phyloP scores from a whole-genome alignment of 2,113 vertebrate genomes.

The Xenopus borealis region DNA sequence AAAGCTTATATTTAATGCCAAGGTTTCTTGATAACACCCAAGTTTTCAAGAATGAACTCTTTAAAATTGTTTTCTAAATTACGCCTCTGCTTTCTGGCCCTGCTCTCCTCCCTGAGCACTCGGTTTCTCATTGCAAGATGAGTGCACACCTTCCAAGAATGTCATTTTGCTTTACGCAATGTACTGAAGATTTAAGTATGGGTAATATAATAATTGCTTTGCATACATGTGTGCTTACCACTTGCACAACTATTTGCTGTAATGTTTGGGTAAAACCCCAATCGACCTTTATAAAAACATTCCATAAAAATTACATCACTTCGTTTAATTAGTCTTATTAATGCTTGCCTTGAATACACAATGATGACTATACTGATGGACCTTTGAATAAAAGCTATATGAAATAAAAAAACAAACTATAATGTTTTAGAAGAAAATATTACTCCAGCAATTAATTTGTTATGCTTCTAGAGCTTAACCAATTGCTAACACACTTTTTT shows the following conservation, averaged over 20 bases:
- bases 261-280: conserved; percentile 57
- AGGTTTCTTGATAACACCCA: conserved; percentile 28
- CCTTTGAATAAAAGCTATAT: conserved; percentile 18
- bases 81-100: background rate
- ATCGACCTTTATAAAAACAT: conserved; percentile 56
- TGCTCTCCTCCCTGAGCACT: conserved; percentile 12
- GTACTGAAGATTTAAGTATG: conserved; percentile 38
- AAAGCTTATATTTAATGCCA: conserved; percentile 38
- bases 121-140: background rate
- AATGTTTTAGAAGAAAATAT: conserved; percentile 14
- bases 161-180: conserved; percentile 39
- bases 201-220: conserved; percentile 38
- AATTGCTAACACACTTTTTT: too few relatives aligned
- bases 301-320: conserved; percentile 52
- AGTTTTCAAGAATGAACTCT: conserved; percentile 33
- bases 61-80: conserved; percentile 31
- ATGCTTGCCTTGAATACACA: conserved; percentile 37
- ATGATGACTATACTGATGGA: background rate
- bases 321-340: conserved; percentile 45
- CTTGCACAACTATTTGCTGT: conserved; percentile 61
- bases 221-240: conserved; percentile 40
- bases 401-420: conserved; percentile 34
- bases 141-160: conserved; percentile 32
- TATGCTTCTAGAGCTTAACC: background rate
- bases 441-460: background rate